phyloP scores from a whole-genome alignment of 2,113 vertebrate genomes.

The Proterorhinus semilunaris region DNA sequence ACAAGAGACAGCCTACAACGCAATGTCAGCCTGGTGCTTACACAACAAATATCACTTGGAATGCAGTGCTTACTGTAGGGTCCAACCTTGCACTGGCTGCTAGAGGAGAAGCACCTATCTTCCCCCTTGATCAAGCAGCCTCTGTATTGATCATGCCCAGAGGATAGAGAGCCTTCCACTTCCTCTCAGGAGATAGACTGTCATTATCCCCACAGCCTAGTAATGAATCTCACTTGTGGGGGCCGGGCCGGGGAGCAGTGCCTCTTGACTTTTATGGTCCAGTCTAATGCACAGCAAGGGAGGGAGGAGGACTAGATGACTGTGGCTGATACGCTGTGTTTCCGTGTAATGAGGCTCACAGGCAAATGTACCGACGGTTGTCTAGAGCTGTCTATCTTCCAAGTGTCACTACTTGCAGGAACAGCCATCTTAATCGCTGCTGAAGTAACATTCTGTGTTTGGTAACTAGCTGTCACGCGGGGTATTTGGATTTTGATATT shows the following conservation, averaged over 20 bases:
- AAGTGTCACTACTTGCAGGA: conserved; percentile 9
- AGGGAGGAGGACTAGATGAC: conserved; percentile 57
- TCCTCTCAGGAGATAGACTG: conserved; percentile 69
- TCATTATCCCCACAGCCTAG: conserved; percentile 61
- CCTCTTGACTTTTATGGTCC: conserved; percentile 78
- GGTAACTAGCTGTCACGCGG: background rate
- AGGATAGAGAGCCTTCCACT: conserved; percentile 64
- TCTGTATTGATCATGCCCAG: conserved; percentile 69
- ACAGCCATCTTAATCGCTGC: background rate
- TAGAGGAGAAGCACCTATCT: conserved; percentile 32
- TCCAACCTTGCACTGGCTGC: conserved; percentile 34
- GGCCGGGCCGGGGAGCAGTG: conserved; percentile 54
- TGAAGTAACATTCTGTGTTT: background rate
- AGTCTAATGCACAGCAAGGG: conserved; percentile 57
- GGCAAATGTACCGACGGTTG: conserved; percentile 28
- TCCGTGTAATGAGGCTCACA: conserved; percentile 51
- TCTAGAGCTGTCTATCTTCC: conserved; percentile 19
- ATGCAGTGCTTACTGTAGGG: conserved; percentile 14
- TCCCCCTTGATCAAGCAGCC: conserved; percentile 53
- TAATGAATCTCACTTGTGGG: conserved; percentile 73
- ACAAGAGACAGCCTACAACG: conserved; percentile 9
- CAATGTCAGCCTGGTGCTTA: conserved; percentile 11
- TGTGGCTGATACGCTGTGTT: conserved; percentile 50
- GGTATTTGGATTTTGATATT: background rate
- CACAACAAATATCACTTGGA: conserved; percentile 22